phyloP scores from a whole-genome alignment of 2,113 vertebrate genomes.

The Pseudorhombus dupliciocellatus region DNA sequence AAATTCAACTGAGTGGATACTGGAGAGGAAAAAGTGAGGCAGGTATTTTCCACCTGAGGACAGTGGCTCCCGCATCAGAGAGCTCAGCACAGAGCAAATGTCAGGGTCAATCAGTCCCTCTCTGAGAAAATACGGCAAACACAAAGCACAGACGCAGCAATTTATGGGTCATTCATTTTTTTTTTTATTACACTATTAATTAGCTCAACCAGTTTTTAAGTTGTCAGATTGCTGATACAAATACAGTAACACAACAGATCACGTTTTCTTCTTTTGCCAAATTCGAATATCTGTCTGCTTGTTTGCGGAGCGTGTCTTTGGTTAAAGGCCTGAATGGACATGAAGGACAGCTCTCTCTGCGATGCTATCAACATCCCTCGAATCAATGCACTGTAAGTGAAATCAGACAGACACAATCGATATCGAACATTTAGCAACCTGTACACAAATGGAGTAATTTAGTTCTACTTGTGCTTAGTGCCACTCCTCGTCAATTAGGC shows the following conservation, averaged over 20 bases:
- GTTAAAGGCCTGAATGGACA: conserved; percentile 69
- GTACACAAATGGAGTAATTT: conserved; percentile 64
- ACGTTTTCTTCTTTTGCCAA: conserved; percentile 67
- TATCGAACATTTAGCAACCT: conserved; percentile 53
- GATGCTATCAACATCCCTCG: conserved; percentile 45
- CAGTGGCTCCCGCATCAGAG: conserved; percentile 37
- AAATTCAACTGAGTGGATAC: conserved; percentile 35
- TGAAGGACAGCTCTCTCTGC: conserved; percentile 64
- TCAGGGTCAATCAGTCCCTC: neutral
- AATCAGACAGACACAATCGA: conserved; percentile 51
- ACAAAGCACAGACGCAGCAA: conserved; percentile 38
- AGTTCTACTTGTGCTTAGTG: conserved; percentile 78
- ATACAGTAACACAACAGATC: conserved; percentile 75
- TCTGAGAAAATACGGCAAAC: neutral
- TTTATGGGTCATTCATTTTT: conserved; percentile 79
- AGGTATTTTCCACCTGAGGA: conserved; percentile 40
- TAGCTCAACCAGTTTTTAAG: conserved; percentile 74
- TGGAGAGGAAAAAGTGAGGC: neutral
- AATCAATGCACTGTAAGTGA: conserved; percentile 45
- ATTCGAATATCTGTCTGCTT: conserved; percentile 66
- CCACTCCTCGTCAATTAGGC: conserved; percentile 64
- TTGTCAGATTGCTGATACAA: conserved; percentile 76
- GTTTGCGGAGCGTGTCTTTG: conserved; percentile 77
- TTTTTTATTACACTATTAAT: conserved; percentile 81
- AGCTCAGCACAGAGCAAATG: conserved; percentile 5